Evolutionary conservation across 2,797 vertebrate genomes (phyloP), one percentile per base, ranked within the genome.

Genomic region (Eidolon dupreanum): DNA sequence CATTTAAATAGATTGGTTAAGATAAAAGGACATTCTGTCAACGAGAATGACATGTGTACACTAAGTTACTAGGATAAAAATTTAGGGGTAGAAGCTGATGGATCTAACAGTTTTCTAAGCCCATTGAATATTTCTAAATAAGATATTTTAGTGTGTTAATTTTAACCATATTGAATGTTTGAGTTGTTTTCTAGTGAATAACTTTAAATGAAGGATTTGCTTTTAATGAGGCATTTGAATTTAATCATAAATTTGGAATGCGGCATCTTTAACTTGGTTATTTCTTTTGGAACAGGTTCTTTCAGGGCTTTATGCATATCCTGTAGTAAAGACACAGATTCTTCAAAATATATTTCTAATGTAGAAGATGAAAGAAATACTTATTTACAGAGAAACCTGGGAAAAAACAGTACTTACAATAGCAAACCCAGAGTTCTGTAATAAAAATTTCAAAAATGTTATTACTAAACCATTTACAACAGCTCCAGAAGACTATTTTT

Each of bases 181-280:
- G 88, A 95, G 57, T 86, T 36, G 36, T 43, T 79, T 89, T 55
- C 78, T 51, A 93, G 57, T 91, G 95, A 97, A 97, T 92, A 95
- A 97, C 57, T 97, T 95, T 97, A 92, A 96, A 93, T 88, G 75
- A 96, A 88, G 88, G 92, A 95, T 95, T 90, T 95, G 85, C 77
- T 95, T 97, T 95, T 92, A 96, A 97, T 95, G 88, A 97, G 46
- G 36, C 88, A 95, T 96, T 97, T 97, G 90, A 85, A 96, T 97
- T 95, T 93, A 95, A 96, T 96, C 88, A 93, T 85, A 95, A 90
- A 97, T 92, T 95, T 85, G 92, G 84, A 95, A 94, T 71, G n/a
- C 90, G 96, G 20, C 81, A 71, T 95, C 77, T 95, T 95, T 66
- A 74, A 86, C 63, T 90, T 90, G 33, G 71, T 88, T 96, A 82